phyloP scores from a whole-genome alignment of 2,888 invertebrate genomes.

The Ctena decussata region DNA sequence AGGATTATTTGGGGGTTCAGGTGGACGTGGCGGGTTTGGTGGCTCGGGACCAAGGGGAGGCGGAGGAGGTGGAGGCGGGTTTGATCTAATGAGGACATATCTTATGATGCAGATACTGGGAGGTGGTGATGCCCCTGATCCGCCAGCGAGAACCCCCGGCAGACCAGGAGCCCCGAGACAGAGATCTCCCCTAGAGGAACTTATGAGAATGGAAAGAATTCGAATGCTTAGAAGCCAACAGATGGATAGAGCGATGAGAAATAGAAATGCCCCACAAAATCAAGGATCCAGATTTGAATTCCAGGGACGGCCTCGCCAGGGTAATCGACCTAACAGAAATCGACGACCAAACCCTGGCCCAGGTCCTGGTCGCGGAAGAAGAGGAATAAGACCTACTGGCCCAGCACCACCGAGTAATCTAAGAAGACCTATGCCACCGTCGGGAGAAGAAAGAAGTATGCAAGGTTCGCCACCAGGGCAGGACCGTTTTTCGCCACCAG shows the following conservation, averaged over 20 bases:
- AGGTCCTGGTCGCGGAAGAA: background rate
- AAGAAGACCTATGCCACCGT: background rate
- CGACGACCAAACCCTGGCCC: background rate
- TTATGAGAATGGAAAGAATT: conserved; percentile 16
- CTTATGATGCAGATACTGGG: conserved; percentile 30
- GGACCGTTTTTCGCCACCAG: background rate
- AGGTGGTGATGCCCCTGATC: conserved; percentile 32
- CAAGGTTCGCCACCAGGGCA: background rate
- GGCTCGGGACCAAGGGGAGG: background rate
- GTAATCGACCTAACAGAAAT: background rate
- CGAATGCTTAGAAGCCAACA: conserved; percentile 1
- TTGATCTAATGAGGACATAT: conserved; percentile 19
- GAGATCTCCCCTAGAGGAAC: conserved; percentile 6
- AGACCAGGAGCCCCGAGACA: background rate
- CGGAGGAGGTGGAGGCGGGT: background rate
- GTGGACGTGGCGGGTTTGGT: background rate
- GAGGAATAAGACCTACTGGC: background rate
- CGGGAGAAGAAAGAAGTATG: background rate
- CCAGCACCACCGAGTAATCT: background rate
- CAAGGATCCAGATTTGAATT: background rate
- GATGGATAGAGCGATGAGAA: conserved; percentile 3
- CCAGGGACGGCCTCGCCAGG: background rate
- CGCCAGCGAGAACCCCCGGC: background rate
- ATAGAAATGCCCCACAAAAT: background rate
- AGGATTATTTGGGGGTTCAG: background rate